These are phyloP conservation scores for Melinaea marsaeus DNA, from an alignment of 2,888 invertebrate species.

Conservation along the genomic window DNA sequence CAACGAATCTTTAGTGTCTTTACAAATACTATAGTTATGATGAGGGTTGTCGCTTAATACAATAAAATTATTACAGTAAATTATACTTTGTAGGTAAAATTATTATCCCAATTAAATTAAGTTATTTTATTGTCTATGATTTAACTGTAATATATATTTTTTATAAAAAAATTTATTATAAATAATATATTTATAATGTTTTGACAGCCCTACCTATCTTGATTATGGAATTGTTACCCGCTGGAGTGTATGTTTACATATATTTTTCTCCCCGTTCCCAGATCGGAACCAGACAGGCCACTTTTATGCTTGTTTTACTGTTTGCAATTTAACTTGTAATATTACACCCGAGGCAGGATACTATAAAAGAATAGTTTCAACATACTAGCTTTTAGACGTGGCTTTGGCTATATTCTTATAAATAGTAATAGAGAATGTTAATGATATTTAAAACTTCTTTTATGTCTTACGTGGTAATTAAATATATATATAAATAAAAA, in stretches of 20 bases:
- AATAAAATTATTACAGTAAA: neutral
- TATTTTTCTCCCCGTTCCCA: constrained; percentile 43
- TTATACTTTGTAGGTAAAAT: no score
- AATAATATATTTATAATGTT: neutral
- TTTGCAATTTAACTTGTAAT: constrained; percentile 70
- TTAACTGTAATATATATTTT: no score
- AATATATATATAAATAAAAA: no score
- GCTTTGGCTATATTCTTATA: no score
- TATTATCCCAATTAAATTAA: no score
- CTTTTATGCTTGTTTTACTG: constrained; percentile 70
- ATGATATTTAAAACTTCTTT: no score
- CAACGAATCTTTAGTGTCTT: constrained; percentile 27
- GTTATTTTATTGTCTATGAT: no score
- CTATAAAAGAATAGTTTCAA: constrained; percentile 30
- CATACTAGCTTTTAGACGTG: no score
- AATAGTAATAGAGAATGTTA: no score
- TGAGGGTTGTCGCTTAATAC: neutral
- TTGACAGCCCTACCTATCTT: constrained; percentile 15
- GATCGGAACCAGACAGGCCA: constrained; percentile 55
- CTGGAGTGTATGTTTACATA: constrained; percentile 26
- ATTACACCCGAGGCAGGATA: constrained; percentile 48
- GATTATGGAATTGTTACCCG: constrained; percentile 24
- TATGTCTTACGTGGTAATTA: no score
- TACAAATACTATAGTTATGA: constrained; percentile 20
- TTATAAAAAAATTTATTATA: no score